phyloP scores from a whole-genome alignment of 2,888 invertebrate species.

The Acholoe squamosa region DNA sequence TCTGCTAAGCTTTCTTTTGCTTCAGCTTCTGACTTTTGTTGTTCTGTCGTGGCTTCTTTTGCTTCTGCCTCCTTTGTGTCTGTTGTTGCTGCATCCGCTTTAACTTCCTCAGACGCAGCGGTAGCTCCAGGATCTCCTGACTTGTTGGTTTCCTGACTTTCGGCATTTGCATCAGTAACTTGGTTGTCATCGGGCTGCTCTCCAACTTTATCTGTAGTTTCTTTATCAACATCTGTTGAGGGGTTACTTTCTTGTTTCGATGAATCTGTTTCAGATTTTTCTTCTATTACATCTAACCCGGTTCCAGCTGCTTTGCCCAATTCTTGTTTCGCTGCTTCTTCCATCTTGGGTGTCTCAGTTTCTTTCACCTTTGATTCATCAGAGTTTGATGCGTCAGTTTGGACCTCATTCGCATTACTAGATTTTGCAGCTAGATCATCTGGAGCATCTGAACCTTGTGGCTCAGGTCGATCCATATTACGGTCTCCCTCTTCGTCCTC shows the following conservation, averaged over 20 bases:
- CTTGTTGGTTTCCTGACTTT: too few species aligned
- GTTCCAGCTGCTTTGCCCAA: too few species aligned
- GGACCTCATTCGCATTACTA: neutral
- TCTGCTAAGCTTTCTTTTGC: neutral
- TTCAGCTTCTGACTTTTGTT: neutral
- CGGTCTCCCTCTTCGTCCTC: neutral
- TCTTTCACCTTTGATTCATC: neutral
- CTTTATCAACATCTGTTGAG: too few species aligned
- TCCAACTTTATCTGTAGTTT: too few species aligned
- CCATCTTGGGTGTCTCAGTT: neutral
- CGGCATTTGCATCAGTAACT: too few species aligned
- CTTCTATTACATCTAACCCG: too few species aligned
- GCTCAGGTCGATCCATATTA: neutral
- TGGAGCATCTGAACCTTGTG: constrained; percentile 4
- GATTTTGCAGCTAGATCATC: constrained; percentile 1
- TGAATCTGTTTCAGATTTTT: too few species aligned
- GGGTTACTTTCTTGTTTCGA: too few species aligned
- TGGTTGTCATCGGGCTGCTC: too few species aligned
- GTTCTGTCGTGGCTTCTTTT: neutral
- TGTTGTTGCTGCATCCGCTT: neutral
- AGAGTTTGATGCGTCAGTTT: neutral
- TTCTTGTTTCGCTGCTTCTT: neutral
- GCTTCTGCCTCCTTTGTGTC: neutral
- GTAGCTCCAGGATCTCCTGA: too few species aligned
- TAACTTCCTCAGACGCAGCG: too few species aligned